Base-by-base conservation (phyloP, 2,113 vertebrate species). In the Notarius lentiginosus region DNA sequence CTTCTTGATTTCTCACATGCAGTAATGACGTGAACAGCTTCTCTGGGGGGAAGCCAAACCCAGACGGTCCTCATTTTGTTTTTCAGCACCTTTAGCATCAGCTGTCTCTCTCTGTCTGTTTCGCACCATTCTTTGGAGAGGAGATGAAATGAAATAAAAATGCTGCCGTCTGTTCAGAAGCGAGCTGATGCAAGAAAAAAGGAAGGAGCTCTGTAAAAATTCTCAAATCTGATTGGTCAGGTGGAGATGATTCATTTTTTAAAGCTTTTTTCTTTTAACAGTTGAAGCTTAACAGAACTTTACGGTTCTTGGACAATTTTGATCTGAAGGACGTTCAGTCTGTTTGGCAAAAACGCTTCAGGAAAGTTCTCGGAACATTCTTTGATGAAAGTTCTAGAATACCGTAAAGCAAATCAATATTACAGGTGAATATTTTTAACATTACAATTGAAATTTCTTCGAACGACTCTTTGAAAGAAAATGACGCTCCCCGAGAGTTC, bases 81-180 rank as follows among this genome's bases (percentile, higher is more conserved):
- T 27, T 58, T 86, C 55, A 49, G 41, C 22, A 83, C 66, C 47
- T 61, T 86, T 63, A 90, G 79, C 84, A 51, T 72, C 49, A 2
- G 47, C 34, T 2, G 30, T 41, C 68, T 72, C 30, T 18, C 66
- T 18, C 27, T 1, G 70, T 72, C 88, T 1, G 70, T 72, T 85
- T 87, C 41, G 58, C 49, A 22, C 63, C 68, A 17, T 34, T 70
- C 63, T 47, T 27, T 49, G 49, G 34, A 65, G 68, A 65, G 30
- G 14, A n/a, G 47, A 66, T 51, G 17, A 4, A 84, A 84, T 41
- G 41, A 41, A 41, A 12, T 56, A 5, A 84, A 84, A 84, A 72
- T 12, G 66, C 82, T 55, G 66, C 18, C 5, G 65, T 53, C 20
- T 47, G 22, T 84, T 72, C 9, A 22, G 82, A 47, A 70, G 61